Base-by-base conservation (phyloP, 2,797 vertebrate species). In the Cyclopterus lumpus region DNA sequence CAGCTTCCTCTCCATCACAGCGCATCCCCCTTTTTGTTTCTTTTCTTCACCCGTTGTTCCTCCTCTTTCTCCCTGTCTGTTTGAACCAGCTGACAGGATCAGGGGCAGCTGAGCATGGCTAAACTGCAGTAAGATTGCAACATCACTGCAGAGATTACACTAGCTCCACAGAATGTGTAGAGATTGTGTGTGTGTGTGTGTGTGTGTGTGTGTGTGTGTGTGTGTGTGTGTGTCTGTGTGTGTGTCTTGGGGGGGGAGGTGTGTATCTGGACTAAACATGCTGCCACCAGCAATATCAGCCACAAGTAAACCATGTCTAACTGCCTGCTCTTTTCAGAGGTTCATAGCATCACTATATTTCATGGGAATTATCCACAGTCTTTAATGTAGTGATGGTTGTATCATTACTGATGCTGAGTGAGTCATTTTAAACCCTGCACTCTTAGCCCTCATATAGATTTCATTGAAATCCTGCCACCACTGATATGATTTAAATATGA, bases 91-190 rank as follows among this genome's bases (percentile, higher is more conserved):
- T 90, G 89, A 88, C 86, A 81, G 84, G 91, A 89, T 85, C 86
- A 75, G 77, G 91, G 80, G 91, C 91, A 92, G 86, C 83, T 91
- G 85, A 94, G 91, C 91, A 86, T 92, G 89, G 85, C 85, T 93
- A 93, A 94, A 94, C 91, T 93, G 92, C 93, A 93, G 93, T 87
- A 87, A 86, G 89, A 93, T 92, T 83, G 71, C 90, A 89, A 84
- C 82, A 26, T 89, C 90, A 91, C 90, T 94, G 92, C 93, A 66
- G 91, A 92, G 91, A 93, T 91, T 91, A 91, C 81, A 77, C 81
- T 77, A 75, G 81, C 84, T 88, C 85, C 73, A 75, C 72, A 73
- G 22, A 49, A n/a, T 53, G 51, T 26, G 51, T 15, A 20, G 49
- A 2, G 49, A 6, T 59, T 61, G 61, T 65, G 59, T 76, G 54